A percentile compares a stretch with the other conserved stretches of the same genome.
phyloP scores from a whole-genome alignment of 2,888 invertebrate genomes.

The Agapetus fuscipes region DNA sequence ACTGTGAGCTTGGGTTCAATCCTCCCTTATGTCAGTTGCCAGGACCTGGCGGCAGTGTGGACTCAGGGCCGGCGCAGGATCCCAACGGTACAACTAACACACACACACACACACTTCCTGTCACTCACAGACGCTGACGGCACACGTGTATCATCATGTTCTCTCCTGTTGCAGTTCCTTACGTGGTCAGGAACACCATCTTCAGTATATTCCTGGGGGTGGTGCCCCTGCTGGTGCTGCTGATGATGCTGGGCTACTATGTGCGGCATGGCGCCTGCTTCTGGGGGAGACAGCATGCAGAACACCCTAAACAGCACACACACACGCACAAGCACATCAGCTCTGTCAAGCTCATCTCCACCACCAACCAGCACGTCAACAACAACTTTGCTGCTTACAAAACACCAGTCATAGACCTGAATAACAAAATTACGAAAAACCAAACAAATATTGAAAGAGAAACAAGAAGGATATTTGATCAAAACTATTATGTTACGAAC shows the following conservation, averaged over 20 bases:
- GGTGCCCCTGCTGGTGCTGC: conserved; percentile 59
- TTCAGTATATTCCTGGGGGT: conserved; percentile 83
- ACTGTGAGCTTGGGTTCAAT: conserved; percentile 83
- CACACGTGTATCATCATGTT: no score
- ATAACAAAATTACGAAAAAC: no score
- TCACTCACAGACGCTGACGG: no score
- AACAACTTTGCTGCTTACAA: conserved; percentile 32
- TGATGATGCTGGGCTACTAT: conserved; percentile 65
- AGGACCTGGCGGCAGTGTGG: conserved; percentile 82
- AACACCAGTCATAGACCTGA: conserved; percentile 26
- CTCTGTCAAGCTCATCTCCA: conserved; percentile 56
- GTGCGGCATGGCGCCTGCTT: conserved; percentile 53
- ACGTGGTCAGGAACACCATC: conserved; percentile 69
- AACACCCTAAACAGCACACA: conserved; percentile 36
- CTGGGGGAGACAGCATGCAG: conserved; percentile 45
- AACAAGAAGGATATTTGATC: no score
- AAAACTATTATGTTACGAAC: no score
- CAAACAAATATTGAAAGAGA: no score
- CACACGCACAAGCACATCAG: no score
- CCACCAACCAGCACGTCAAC: conserved; percentile 51
- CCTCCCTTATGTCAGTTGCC: conserved; percentile 79
- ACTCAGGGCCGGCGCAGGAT: conserved; percentile 85
- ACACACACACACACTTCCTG: no score
- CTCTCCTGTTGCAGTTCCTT: conserved; percentile 60
- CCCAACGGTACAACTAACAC: conserved; percentile 77